phyloP scores from a whole-genome alignment of 2,113 vertebrate genomes.

The Climacteris rufus region DNA sequence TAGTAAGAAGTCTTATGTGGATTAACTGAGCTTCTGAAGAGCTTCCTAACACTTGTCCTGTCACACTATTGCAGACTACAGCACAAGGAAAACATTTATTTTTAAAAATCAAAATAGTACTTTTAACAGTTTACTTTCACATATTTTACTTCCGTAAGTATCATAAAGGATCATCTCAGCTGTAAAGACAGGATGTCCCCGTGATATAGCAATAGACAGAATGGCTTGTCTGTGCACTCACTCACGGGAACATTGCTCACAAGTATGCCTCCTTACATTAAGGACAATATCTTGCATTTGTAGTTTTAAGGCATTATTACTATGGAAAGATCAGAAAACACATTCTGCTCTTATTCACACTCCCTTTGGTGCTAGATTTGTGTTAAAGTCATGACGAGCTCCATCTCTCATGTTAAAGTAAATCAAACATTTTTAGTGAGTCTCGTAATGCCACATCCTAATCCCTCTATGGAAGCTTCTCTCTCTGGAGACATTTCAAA shows the following conservation, averaged over 20 bases:
- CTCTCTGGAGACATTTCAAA: constrained; percentile 37
- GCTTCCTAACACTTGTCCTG: background rate
- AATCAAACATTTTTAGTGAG: constrained; percentile 26
- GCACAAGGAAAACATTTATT: background rate
- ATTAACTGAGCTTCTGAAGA: background rate
- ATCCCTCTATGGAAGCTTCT: constrained; percentile 14
- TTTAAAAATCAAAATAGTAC: background rate
- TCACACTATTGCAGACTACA: background rate
- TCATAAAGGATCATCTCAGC: background rate
- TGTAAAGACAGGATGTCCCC: background rate
- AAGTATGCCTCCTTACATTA: background rate
- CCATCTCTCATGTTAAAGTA: background rate
- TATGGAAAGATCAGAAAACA: background rate
- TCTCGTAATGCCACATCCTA: background rate
- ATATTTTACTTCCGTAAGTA: background rate
- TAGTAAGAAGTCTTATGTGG: background rate
- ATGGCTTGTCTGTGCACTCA: background rate
- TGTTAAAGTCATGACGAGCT: background rate
- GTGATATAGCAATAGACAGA: background rate
- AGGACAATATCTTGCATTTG: background rate
- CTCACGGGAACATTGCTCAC: background rate
- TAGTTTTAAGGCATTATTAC: background rate
- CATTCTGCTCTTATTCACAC: background rate
- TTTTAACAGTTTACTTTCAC: constrained; percentile 12
- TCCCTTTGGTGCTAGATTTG: background rate